Base-by-base conservation (phyloP, 2,797 vertebrate genomes). In the Bradypodion pumilum region DNA sequence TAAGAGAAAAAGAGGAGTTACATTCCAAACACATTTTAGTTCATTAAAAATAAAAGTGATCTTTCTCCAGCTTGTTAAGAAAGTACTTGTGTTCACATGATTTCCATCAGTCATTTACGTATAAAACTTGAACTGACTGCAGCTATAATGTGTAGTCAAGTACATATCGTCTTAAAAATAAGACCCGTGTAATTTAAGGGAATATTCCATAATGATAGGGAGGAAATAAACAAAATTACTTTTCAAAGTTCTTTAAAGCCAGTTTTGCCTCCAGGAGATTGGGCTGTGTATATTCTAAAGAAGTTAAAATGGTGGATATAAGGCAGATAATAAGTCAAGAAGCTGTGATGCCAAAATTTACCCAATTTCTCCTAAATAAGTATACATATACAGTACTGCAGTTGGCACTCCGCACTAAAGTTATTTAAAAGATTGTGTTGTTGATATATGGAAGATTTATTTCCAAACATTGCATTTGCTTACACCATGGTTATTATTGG, bases 321-420 rank as follows among this genome's bases (percentile, higher is more conserved):
- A n/a, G 23, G 40, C 56, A 9, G 7, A 85, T 78, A 78, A 78
- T 44, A 72, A 78, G 63, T 75, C 75, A 87, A 82, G 32, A 8
- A 44, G 59, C 62, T 77, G 13, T 32, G 27, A 23, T 35, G 5
- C 79, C 90, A 15, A 82, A 25, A 25, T 60, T 35, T 59, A 76
- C 84, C 70, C 84, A 23, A n/a, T n/a, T 21, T 85, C 37, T 91
- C 1, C 80, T 85, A 82, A 89, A 87, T 75, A 75, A n/a, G n/a
- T n/a, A n/a, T n/a, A n/a, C n/a, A n/a, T n/a, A n/a, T n/a, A n/a
- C n/a, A n/a, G n/a, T n/a, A n/a, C n/a, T n/a, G n/a, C n/a, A n/a
- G n/a, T n/a, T n/a, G n/a, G n/a, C n/a, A n/a, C n/a, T n/a, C n/a
- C n/a, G n/a, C n/a, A n/a, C n/a, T n/a, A n/a, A n/a, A n/a, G n/a